Evolutionary conservation across 2,113 vertebrate genomes (phyloP), one percentile per base, ranked within the genome.

Genomic region (Calidris pygmaea): DNA sequence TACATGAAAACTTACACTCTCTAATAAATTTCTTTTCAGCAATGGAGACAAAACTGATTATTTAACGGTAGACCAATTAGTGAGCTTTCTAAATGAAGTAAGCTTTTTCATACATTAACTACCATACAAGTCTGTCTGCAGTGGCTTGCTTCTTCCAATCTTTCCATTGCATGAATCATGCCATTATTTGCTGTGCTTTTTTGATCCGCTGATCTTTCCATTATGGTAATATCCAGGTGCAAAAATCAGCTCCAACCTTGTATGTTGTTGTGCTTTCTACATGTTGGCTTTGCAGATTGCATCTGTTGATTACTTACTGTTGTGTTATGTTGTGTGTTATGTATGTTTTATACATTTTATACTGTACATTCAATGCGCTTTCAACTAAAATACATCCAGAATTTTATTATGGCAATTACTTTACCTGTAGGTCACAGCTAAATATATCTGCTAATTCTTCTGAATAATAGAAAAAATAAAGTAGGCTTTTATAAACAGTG

Each of bases 61-160:
- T 99, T 99, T 99, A 99, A 99, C 99, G 98, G 99, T 99, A 99
- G 99, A 99, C 98, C 99, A 99, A 99, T 99, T 99, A 99, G 99
- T 99, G 99, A 99, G 99, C 99, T 99, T 99, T 99, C 99, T 99
- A 99, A 99, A 99, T 99, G 99, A 99, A 99, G 99, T 99, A 99
- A 99, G 99, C 99, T 99, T 98, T 99, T 99, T 99, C 98, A 99
- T 99, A 99, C 98, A 99, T 99, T 99, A 99, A 99, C 99, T 99
- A 97, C 97, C 98, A 97, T 98, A 93, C 92, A 78, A 96, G 97
- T 98, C 97, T 99, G 98, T 99, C 98, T 99, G 98, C 99, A 94
- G 98, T 98, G 97, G 97, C 98, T 98, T 98, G 98, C 96, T 92
- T 96, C 91, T 96, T 96, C 96, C 87, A 89, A 66, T 92, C 87